Evolutionary conservation across 2,797 vertebrate species (phyloP), one percentile per base, ranked within the genome.

Genomic region (Melanotaenia pygmaea): DNA sequence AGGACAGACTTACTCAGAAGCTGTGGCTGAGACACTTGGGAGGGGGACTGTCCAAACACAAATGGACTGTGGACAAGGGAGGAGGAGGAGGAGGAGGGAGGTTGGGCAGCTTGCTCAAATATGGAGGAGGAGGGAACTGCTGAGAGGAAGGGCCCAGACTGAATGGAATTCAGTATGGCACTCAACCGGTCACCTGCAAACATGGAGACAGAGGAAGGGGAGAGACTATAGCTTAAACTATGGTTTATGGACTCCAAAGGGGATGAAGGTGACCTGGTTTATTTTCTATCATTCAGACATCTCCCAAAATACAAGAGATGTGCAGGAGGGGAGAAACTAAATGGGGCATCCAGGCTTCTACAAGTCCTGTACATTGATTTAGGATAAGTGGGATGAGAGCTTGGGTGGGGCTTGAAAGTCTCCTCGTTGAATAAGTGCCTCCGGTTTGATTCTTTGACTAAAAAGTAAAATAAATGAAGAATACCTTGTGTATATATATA

Each of bases 21-120:
- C 96, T 96, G 96, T 95, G 95, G 95, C 94, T 97, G 97, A 97
- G 96, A 97, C 94, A 97, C 96, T 97, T 98, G 98, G 97, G 98
- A 96, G 95, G 97, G 97, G 97, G 96, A 96, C 83, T 99, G 98
- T 98, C 98, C 98, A 95, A 99, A 99, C 97, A 99, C 98, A 99
- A 99, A 99, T 96, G 98, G 97, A 93, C 98, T 98, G 96, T 98
- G 97, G 95, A 97, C 96, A 97, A 97, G 97, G 97, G 97, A 96
- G 95, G 98, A 98, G 95, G 96, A 98, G 96, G 96, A 94, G 64
- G 91, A 97, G 70, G 96, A 96, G 95, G 97, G 97, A 99, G 96
- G 95, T 96, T 99, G 98, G 96, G 97, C 96, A 94, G 97, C 97
- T 98, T 98, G 97, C 95, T 99, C 97, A 97, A 98, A 98, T 95